Base-by-base conservation (phyloP, 2,888 invertebrate species). In the Ennomos quercinarius region DNA sequence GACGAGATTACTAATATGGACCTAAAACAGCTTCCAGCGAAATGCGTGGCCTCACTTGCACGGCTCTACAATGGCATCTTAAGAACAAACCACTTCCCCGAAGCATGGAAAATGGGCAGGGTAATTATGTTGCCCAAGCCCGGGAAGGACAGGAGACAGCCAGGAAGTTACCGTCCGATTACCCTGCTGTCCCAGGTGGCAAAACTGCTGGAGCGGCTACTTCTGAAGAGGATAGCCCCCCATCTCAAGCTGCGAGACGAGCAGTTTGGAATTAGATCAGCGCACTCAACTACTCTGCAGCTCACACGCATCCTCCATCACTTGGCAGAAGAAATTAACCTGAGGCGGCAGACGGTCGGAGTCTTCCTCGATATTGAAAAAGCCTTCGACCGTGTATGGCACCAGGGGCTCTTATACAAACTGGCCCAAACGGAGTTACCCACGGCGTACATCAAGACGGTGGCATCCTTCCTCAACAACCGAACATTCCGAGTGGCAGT, bases 261-360 rank as follows among this genome's bases (percentile, higher is more conserved):
- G 27, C 68, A 70, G 38, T 63, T 57, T 12, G 70, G 70, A 1
- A 71, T 72, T 39, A 50, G 71, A 0, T 12, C 42, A 1, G 65
- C 61, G 0, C 73, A 72, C 55, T 65, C 63, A 4, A 74, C 71
- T 0, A 68, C 71, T 0, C 67, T 66, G 0, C 74, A 77, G 49
- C 46, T 77, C 10, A n/a, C 70, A 1, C 56, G 70, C 13, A 63
- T 77, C 0, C 66, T 73, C 9, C 70, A 73, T 52, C 10, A 37
- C 6, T 6, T 65, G 8, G 43, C 68, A 0, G 48, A 50, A 8
- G 53, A 57, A 8, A 64, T 73, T 0, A 72, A 76, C 53, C 36
- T n/a, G n/a, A n/a, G n/a, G n/a, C n/a, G n/a, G n/a, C n/a, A n/a
- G n/a, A n/a, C n/a, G n/a, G n/a, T n/a, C n/a, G n/a, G n/a, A n/a